These are phyloP conservation scores for Sycophaga agraensis DNA, from an alignment of 1,140 invertebrate species.

Conservation along the genomic window DNA sequence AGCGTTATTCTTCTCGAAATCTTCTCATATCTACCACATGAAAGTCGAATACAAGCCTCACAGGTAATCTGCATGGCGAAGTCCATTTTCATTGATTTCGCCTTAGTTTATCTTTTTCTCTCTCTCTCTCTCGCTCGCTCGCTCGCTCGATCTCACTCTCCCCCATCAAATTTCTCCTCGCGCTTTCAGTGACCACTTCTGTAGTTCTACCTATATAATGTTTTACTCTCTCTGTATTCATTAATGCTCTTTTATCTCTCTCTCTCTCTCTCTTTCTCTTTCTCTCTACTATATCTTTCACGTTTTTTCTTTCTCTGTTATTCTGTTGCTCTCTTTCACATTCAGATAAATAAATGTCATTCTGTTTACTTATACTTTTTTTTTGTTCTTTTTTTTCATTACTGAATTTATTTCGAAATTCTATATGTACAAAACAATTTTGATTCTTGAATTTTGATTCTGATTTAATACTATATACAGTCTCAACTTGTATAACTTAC, in stretches of 20 bases:
- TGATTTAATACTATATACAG: too few relatives aligned
- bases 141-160: not conserved
- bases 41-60: conserved; percentile 62
- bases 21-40: conserved; percentile 62
- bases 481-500: not conserved
- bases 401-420: too few relatives aligned
- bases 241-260: not conserved
- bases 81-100: conserved; percentile 16
- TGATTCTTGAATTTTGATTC: too few relatives aligned
- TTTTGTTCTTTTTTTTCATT: not conserved
- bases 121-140: not conserved
- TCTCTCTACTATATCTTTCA: not conserved
- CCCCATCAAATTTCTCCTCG: conserved; percentile 6
- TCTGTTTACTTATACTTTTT: conserved; percentile 6
- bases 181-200: not conserved
- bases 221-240: not conserved
- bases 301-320: not conserved
- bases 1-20: conserved; percentile 66
- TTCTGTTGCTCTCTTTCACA: not conserved
- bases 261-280: not conserved
- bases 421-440: too few relatives aligned
- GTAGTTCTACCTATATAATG: not conserved
- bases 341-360: conserved; percentile 13
- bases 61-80: conserved; percentile 45
- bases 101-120: not conserved